Evolutionary conservation across 1,140 invertebrate species (phyloP).

Genomic region (Vollenhovia emeryi): DNA sequence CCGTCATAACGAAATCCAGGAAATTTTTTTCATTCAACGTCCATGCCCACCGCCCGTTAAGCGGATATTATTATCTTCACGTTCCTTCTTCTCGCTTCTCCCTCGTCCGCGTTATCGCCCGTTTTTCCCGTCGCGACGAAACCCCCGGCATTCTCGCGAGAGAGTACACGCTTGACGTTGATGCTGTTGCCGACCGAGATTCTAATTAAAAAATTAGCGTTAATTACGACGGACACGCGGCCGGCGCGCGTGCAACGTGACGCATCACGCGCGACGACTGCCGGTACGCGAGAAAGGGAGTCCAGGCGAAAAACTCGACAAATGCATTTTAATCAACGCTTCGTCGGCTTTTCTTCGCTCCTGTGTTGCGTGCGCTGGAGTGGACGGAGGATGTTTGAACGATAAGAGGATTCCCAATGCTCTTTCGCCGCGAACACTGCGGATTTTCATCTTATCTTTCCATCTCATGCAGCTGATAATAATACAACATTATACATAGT

Average conservation of each 20-base stretch:
- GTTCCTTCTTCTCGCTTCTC: constrained; percentile 3
- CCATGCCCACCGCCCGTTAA: neutral
- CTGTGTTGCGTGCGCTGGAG: neutral
- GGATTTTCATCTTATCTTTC: constrained; percentile 47
- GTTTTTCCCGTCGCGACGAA: neutral
- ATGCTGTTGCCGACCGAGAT: constrained; percentile 59
- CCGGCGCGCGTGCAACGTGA: constrained; percentile 36
- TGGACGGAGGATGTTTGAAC: constrained; percentile 13
- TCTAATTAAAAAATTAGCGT: constrained; percentile 79
- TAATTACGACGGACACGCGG: constrained; percentile 69
- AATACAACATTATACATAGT: neutral
- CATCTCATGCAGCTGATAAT: neutral
- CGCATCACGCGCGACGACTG: constrained; percentile 2
- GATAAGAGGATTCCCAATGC: constrained; percentile 29
- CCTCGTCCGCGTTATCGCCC: constrained; percentile 16
- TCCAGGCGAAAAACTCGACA: constrained; percentile 63
- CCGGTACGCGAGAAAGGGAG: constrained; percentile 42
- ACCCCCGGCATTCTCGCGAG: constrained; percentile 9
- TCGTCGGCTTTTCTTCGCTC: constrained; percentile 24
- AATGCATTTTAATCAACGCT: constrained; percentile 75
- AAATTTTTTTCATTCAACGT: constrained; percentile 20
- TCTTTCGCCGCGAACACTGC: constrained; percentile 4
- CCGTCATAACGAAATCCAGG: constrained; percentile 51
- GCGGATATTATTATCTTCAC: constrained; percentile 22
- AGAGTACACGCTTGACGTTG: constrained; percentile 51